These are phyloP conservation scores for Helogale parvula DNA, from an alignment of 2,113 vertebrate species.

Conservation along the genomic window DNA sequence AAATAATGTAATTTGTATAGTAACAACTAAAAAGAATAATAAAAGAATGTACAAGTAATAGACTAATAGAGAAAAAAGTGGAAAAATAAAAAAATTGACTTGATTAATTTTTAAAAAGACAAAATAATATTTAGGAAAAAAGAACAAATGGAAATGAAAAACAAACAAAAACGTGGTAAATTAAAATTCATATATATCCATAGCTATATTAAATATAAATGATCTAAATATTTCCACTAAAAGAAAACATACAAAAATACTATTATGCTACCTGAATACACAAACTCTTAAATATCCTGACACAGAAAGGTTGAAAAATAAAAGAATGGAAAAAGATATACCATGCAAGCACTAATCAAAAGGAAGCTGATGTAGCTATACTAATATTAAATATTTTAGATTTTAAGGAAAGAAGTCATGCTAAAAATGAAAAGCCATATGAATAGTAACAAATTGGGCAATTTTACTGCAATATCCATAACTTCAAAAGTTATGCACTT, in stretches of 20 bases:
- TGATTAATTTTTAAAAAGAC: background rate
- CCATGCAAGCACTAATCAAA: background rate
- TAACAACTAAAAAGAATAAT: background rate
- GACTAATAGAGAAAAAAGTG: background rate
- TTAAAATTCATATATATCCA: background rate
- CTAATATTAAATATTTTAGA: background rate
- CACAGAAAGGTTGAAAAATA: background rate
- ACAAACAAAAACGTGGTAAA: background rate
- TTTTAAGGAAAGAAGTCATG: background rate
- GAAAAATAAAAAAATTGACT: background rate
- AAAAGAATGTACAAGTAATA: background rate
- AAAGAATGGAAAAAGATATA: background rate
- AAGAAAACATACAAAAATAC: background rate
- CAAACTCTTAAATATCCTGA: background rate
- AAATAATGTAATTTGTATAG: background rate
- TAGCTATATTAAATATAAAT: constrained; percentile 5
- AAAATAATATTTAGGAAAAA: background rate
- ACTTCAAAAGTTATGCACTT: background rate
- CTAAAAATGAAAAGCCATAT: background rate
- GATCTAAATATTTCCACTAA: background rate
- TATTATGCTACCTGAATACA: background rate
- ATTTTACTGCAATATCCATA: background rate
- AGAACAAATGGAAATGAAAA: background rate
- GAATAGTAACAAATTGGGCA: background rate
- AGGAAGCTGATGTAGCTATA: background rate